Conservation (phyloP, 2,888 invertebrate species). For the Acleris sparsana region DNA sequence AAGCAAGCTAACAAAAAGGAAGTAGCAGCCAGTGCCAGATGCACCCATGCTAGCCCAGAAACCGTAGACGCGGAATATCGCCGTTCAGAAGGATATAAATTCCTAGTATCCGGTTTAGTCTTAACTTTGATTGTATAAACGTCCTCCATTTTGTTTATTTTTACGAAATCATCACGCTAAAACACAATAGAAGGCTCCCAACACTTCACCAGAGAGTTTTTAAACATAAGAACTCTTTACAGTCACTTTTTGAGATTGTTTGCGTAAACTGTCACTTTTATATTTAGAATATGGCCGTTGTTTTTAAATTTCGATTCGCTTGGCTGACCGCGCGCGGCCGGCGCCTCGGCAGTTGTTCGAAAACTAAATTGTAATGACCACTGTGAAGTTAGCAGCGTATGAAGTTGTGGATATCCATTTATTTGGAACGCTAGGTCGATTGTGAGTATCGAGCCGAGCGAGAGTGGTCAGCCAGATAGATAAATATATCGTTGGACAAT, state of each 20-base stretch:
- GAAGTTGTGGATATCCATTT: neutral
- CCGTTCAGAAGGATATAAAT: slow-evolving; percentile 86
- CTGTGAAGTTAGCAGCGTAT: slow-evolving; percentile 20
- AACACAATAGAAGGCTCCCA: slow-evolving; percentile 11
- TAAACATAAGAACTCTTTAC: neutral
- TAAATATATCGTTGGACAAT: too few species aligned
- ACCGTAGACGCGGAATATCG: slow-evolving; percentile 87
- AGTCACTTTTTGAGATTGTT: slow-evolving; percentile 3
- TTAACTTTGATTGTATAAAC: slow-evolving; percentile 87
- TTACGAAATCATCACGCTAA: slow-evolving; percentile 41
- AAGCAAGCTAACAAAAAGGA: slow-evolving; percentile 83
- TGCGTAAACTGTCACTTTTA: slow-evolving; percentile 26
- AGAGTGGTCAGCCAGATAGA: neutral
- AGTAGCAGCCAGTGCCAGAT: slow-evolving; percentile 84
- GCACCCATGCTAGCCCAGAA: slow-evolving; percentile 85
- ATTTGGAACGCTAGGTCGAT: slow-evolving; percentile 19
- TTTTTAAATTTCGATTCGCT: slow-evolving; percentile 27
- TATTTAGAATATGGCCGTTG: slow-evolving; percentile 35
- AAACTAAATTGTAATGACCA: slow-evolving; percentile 48
- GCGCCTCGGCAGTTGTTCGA: slow-evolving; percentile 45
- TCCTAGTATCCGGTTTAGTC: slow-evolving; percentile 83
- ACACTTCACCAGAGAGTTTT: slow-evolving; percentile 7
- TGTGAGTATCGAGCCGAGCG: neutral
- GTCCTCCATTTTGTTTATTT: slow-evolving; percentile 83
- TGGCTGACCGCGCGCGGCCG: slow-evolving; percentile 31